These are phyloP conservation scores for Poeciliopsis prolifica DNA, from an alignment of 2,113 vertebrate species.

Conservation along the genomic window DNA sequence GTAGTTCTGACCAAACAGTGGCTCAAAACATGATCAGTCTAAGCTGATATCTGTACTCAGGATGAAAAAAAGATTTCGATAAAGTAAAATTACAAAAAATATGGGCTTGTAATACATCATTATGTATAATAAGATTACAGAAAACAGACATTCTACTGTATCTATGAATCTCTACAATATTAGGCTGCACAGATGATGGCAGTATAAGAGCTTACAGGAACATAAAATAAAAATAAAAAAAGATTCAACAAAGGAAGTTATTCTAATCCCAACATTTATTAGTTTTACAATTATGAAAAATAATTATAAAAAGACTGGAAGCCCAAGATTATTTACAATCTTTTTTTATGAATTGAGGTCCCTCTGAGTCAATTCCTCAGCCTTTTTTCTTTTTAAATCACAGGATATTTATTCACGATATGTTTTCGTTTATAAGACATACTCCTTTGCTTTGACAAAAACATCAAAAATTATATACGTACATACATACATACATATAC, in stretches of 20 bases:
- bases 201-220: background rate
- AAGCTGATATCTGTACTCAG: background rate
- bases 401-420: conserved; percentile 87
- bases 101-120: too few species aligned
- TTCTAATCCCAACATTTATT: conserved; percentile 86
- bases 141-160: too few species aligned
- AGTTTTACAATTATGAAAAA: conserved; percentile 93
- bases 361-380: conserved; percentile 76
- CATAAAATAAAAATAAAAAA: conserved; percentile 6
- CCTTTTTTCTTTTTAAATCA: conserved; percentile 65
- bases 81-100: too few species aligned
- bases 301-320: conserved; percentile 91
- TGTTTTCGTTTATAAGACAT: conserved; percentile 82
- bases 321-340: conserved; percentile 91
- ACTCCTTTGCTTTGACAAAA: conserved; percentile 76
- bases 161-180: too few species aligned
- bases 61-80: background rate
- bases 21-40: too few species aligned
- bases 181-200: background rate
- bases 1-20: too few species aligned
- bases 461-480: conserved; percentile 79
- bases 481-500: conserved; percentile 81
- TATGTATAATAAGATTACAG: too few species aligned
- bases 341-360: conserved; percentile 85
- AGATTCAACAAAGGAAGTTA: conserved; percentile 2